Base-by-base conservation (phyloP, 2,797 vertebrate species). In the Argentina silus region DNA sequence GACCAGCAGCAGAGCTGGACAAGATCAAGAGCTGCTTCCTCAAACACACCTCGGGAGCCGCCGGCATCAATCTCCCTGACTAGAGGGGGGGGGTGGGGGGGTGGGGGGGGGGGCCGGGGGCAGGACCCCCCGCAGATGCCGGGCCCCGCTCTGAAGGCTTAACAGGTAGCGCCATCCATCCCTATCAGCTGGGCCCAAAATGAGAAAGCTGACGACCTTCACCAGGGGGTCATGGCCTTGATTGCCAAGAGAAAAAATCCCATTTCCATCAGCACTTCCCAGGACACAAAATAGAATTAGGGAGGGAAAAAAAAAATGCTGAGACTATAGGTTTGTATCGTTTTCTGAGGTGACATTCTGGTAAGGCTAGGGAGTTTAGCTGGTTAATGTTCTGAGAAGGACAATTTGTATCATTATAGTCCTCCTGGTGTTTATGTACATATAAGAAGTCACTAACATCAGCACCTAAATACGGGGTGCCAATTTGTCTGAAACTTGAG, bases 361-460 rank as follows among this genome's bases (percentile, higher is more conserved):
- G 74, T 77, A 45, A 81, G 75, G 76, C 68, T 80, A 44, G 86
- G 87, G 83, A 79, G 81, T 88, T 89, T 87, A 84, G 88, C 80
- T 82, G 87, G 85, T 90, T 91, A 91, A 92, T 90, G 90, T 91
- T 84, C 88, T 90, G 90, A 83, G 88, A 91, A 91, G 91, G 90
- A 81, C 88, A 89, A 90, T 90, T 89, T 90, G 83, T 83, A 88
- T 84, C 87, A 85, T 83, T 75, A 76, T 74, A 72, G 44, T 72
- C 83, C 71, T 77, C 48, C 62, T 77, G 83, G 79, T 79, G 80
- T 88, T 82, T 81, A 79, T 73, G 77, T 77, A 77, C 74, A 84
- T 66, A 64, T 86, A 73, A 59, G 80, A 72, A 47, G 53, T 80
- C 83, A 56, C 90, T 11, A 11, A 67, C 27, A 67, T 78, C 81